Conservation (phyloP, 2,797 vertebrate species). For the Alauda arvensis region DNA sequence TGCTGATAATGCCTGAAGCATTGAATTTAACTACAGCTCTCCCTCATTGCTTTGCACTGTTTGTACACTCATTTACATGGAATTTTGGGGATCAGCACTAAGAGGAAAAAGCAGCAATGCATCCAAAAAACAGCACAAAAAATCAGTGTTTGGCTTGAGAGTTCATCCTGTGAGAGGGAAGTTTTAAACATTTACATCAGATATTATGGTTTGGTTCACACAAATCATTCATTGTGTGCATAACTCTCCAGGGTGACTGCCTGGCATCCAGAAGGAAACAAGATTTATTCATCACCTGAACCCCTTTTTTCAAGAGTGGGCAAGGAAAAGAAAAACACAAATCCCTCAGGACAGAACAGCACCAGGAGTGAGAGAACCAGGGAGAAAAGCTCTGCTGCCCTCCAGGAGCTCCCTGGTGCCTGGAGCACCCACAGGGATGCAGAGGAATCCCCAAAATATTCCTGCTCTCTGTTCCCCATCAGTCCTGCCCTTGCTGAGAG, state of each 20-base stretch:
- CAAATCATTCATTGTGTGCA: background rate
- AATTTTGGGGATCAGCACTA: background rate
- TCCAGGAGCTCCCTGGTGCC: too few species aligned
- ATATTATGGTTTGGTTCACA: background rate
- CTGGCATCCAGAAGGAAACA: background rate
- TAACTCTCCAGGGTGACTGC: background rate
- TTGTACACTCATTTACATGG: background rate
- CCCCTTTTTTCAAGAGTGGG: background rate
- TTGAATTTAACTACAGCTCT: background rate
- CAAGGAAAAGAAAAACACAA: background rate
- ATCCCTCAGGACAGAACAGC: accelerated
- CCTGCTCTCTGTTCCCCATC: background rate
- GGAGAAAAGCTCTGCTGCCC: background rate
- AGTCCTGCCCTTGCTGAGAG: background rate
- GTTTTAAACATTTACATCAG: background rate
- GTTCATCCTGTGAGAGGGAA: background rate
- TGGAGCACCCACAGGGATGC: too few species aligned
- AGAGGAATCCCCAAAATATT: background rate
- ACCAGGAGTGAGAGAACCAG: accelerated
- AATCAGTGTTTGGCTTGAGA: background rate
- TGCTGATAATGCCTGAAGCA: background rate
- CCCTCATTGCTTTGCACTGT: background rate
- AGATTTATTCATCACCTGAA: background rate
- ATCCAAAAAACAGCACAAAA: background rate
- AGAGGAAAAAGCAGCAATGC: background rate